Evolutionary conservation across 2,888 invertebrate species (phyloP).

Genomic region (Netelia melanura): DNA sequence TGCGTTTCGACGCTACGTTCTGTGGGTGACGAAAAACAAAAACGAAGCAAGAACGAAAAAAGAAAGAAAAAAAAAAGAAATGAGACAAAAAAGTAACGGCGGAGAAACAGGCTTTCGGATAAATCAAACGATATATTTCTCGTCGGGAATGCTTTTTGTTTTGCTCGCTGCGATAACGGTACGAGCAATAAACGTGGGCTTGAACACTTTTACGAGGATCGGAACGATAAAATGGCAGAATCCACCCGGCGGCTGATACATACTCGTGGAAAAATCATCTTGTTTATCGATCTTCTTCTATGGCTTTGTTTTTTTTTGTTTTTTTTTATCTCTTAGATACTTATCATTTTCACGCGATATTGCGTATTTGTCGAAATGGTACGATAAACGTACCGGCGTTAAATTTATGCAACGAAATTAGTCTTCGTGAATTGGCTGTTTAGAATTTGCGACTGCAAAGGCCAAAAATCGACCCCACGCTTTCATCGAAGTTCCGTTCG

Average conservation of each 20-base stretch:
- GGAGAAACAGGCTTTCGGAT: constrained; percentile 66
- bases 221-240: constrained; percentile 70
- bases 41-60: too few species aligned
- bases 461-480: not conserved
- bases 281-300: constrained; percentile 7
- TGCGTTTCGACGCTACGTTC: constrained; percentile 59
- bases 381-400: not conserved
- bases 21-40: constrained; percentile 4
- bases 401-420: not conserved
- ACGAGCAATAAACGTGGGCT: constrained; percentile 73
- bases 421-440: not conserved
- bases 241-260: constrained; percentile 47
- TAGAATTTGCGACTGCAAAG: not conserved
- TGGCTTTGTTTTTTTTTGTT: constrained; percentile 25
- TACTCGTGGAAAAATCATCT: constrained; percentile 30
- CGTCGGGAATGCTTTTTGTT: constrained; percentile 53
- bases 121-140: constrained; percentile 74
- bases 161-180: constrained; percentile 65
- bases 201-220: constrained; percentile 73
- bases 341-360: not conserved
- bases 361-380: not conserved
- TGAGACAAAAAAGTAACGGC: constrained; percentile 14
- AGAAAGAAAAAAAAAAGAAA: constrained; percentile 1
- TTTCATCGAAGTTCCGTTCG: not conserved
- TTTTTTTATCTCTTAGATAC: constrained; percentile 24